A percentile compares a stretch with the other conserved stretches of the same genome.
Evolutionary conservation across 2,888 invertebrate genomes (phyloP).

Genomic region (Acanthosepion pharaonis): DNA sequence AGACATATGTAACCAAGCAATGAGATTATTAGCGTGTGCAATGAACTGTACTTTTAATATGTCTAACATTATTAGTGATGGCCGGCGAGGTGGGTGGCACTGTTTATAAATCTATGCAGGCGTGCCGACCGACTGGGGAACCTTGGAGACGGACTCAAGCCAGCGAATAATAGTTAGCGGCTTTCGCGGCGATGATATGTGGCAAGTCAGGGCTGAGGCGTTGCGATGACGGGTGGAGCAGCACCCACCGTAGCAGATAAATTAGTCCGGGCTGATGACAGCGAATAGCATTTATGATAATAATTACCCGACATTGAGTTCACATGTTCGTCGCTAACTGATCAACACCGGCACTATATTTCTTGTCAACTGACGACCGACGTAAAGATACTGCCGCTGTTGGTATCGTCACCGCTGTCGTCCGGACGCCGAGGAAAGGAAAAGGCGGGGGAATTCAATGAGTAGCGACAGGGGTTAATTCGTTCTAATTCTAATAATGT

Average conservation of each 20-base stretch:
- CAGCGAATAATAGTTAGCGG: neutral
- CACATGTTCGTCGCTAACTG: neutral
- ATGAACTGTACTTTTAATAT: constrained; percentile 14
- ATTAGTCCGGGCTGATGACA: neutral
- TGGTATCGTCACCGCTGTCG: neutral
- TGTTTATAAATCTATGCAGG: constrained; percentile 2
- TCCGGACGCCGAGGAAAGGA: no score
- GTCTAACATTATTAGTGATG: neutral
- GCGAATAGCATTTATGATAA: constrained; percentile 33
- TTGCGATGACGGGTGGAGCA: neutral
- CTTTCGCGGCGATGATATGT: neutral
- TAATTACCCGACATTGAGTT: neutral
- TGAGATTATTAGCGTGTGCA: neutral
- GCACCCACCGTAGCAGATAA: neutral
- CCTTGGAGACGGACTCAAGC: constrained; percentile 22
- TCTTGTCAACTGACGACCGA: neutral
- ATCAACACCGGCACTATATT: neutral
- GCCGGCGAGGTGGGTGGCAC: neutral
- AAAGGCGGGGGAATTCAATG: no score
- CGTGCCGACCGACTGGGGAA: neutral
- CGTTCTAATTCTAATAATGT: neutral
- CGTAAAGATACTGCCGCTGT: neutral
- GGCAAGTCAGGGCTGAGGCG: neutral
- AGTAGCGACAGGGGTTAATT: neutral
- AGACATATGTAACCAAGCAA: neutral